Base-by-base conservation (phyloP, 2,888 invertebrate species). In the Drosophila subquinaria region DNA sequence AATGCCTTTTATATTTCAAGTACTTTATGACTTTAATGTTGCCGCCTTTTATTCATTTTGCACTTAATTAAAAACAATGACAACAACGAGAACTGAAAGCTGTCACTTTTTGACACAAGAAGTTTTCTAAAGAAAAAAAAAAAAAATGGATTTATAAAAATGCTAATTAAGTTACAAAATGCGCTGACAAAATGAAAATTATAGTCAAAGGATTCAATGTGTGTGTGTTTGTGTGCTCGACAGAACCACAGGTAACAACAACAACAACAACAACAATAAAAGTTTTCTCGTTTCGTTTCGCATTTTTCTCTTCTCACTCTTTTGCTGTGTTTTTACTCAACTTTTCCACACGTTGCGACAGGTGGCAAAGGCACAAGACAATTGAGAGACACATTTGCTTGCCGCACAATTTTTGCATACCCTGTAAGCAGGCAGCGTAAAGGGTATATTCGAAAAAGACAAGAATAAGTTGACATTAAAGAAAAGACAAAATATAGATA, bases 91-190 rank as follows among this genome's bases (percentile, higher is more conserved):
- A 61, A 59, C 35, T 30, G 45, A 55, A 65, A 62, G 23, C 52
- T 62, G 59, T 53, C 69, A 65, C 65, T 62, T 75, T 75, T 56
- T 70, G 64, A 56, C 65, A 45, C 45, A 27, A 45, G 45, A 13
- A 45, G 8, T 8, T 45, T 13, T 11, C 6, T 8, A 30, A 30
- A 30, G 4, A 27, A 27, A 5, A 1, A 5, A 10, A 0, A 30
- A 51, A 10, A 67, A 45, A 48, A 62, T 42, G 55, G 42, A 17
- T 33, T 65, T 78, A 72, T 81, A 70, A 83, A 86, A 83, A 83
- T 86, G 87, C 84, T 83, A 83, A 83, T 86, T 82, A 84, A 84
- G 81, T 83, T 84, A 87, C 78, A 87, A 84, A 87, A 81, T 79
- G 67, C 72, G 74, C 70, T 67, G 82, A 72, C 75, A 77, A 85